Base-by-base conservation (phyloP, 2,113 vertebrate genomes). In the Drymodes brunneopygia region DNA sequence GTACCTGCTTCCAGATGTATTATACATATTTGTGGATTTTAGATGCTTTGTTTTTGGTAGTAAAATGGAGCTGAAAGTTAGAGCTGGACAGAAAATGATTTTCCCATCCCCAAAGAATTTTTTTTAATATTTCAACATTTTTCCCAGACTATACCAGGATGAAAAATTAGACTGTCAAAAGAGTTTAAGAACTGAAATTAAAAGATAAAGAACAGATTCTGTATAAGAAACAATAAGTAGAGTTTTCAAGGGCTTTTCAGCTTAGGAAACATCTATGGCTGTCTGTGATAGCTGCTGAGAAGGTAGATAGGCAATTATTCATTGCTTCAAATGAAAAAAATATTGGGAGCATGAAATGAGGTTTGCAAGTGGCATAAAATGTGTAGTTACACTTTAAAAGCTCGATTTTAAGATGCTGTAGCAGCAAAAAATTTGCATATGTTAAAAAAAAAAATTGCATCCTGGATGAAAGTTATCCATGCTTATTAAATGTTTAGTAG, bases 81-180 rank as follows among this genome's bases (percentile, higher is more conserved):
- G 61, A 78, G 20, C n/a, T 84, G 65, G 89, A 79, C 12, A 81
- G 69, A 92, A 94, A 95, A 95, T 86, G 0, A 67, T 72, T 95
- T 94, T 94, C 51, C 73, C 47, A 92, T 92, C 44, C 75, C 73
- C 8, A 35, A 92, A 96, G 15, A 74, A 38, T 27, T 77, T 45
- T 81, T 94, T 87, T 57, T 22, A 15, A 18, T 70, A 81, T 92
- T 91, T 94, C 44, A 86, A 75, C 9, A 67, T 71, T 81, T 86
- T 95, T 91, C 72, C 73, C 77, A 92, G 80, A 81, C 86, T 78
- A 86, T 94, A 86, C 17, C 44, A 86, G 31, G 24, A 94, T 86
- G 73, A 95, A 94, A 93, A 92, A 96, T 95, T 94, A 18, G 35
- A 80, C 62, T 93, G 86, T 96, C 83, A 81, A 67, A 96, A 74